Conservation (phyloP, 2,113 vertebrate genomes). For the Clupea harengus region DNA sequence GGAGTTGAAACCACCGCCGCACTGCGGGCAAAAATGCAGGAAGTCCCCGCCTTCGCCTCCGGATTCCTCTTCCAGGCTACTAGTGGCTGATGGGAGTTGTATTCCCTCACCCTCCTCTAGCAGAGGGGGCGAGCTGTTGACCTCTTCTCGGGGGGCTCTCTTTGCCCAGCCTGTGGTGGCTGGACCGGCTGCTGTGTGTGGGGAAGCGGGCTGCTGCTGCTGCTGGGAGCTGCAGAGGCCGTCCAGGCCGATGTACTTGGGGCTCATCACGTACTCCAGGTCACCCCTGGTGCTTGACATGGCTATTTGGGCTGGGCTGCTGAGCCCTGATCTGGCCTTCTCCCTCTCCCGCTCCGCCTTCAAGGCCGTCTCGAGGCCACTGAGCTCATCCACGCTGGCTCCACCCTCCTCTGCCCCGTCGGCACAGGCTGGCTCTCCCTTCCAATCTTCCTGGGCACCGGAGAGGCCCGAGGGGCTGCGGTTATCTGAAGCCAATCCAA, state of each 20-base stretch:
- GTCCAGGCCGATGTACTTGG: constrained; percentile 75
- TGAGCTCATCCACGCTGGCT: constrained; percentile 67
- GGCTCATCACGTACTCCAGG: constrained; percentile 32
- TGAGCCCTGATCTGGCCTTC: constrained; percentile 44
- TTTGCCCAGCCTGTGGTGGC: constrained; percentile 59
- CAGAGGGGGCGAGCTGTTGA: constrained; percentile 23
- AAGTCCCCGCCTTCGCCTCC: constrained; percentile 59
- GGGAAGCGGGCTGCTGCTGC: constrained; percentile 39
- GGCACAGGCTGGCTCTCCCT: constrained; percentile 44
- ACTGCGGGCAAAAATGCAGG: constrained; percentile 70
- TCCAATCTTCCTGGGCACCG: constrained; percentile 56
- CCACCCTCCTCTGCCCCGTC: constrained; percentile 57
- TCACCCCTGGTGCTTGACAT: constrained; percentile 34
- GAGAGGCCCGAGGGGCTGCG: not conserved
- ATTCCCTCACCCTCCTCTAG: constrained; percentile 49
- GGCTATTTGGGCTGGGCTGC: constrained; percentile 32
- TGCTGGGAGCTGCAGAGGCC: constrained; percentile 69
- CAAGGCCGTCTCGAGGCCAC: constrained; percentile 69
- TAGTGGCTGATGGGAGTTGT: constrained; percentile 53
- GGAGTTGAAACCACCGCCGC: constrained; percentile 68
- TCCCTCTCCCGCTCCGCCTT: constrained; percentile 67
- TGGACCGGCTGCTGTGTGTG: constrained; percentile 52
- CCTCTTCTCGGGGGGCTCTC: constrained; percentile 53
- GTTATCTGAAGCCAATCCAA: constrained; percentile 19
- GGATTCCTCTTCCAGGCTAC: constrained; percentile 59